These are phyloP conservation scores for Fregata magnificens DNA, from an alignment of 2,113 vertebrate species.

Conservation along the genomic window DNA sequence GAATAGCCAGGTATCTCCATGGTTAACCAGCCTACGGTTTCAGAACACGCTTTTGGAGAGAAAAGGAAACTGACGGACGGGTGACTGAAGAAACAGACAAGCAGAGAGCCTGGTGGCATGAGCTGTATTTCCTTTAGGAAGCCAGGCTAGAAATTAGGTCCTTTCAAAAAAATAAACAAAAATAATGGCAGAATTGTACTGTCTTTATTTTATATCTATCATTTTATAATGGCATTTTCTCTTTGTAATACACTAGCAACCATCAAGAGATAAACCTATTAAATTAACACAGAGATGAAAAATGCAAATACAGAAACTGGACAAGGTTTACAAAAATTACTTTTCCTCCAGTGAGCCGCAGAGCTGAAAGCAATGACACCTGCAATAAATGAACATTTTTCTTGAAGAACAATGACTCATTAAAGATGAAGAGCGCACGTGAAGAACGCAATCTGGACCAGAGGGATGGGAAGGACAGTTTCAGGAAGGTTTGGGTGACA, in stretches of 20 bases:
- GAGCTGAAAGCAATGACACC: not conserved
- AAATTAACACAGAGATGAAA: not conserved
- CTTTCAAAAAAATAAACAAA: not conserved
- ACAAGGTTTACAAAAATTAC: not conserved
- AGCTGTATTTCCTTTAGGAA: not conserved
- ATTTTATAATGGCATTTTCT: not conserved
- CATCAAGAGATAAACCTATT: not conserved
- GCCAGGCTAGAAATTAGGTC: not conserved
- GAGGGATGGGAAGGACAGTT: not conserved
- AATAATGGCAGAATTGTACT: not conserved
- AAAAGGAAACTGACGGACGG: fast-evolving
- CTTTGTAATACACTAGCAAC: not conserved
- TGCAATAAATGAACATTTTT: not conserved
- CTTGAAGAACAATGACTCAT: not conserved
- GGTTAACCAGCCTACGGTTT: fast-evolving
- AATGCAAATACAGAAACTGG: not conserved
- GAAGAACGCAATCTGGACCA: not conserved
- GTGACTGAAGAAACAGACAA: fast-evolving
- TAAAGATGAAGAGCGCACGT: not conserved
- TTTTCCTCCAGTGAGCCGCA: not conserved
- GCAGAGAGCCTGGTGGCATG: not conserved
- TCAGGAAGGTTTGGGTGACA: not conserved
- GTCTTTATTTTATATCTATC: not conserved
- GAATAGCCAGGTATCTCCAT: not conserved
- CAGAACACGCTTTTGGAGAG: not conserved